Evolutionary conservation across 2,797 vertebrate genomes (phyloP).

Genomic region (Epinephelus coioides): DNA sequence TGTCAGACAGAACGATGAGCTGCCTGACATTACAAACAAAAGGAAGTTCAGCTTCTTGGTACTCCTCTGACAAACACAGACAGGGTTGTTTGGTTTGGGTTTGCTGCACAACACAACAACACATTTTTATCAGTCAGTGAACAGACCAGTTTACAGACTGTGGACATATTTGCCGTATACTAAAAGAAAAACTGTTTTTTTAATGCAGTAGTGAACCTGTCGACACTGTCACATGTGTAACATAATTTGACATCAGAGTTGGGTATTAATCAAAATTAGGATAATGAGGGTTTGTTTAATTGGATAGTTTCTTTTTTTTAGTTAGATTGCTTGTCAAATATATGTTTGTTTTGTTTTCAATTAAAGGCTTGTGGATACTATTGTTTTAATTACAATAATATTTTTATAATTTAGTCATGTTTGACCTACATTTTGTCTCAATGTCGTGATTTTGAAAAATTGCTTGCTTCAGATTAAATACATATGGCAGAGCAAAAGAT

Average conservation of each 20-base stretch:
- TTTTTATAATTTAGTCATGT: no score
- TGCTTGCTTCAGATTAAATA: no score
- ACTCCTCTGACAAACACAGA: conserved; percentile 2
- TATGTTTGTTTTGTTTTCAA: no score
- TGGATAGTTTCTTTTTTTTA: not conserved
- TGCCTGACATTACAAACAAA: not conserved
- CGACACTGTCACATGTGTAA: not conserved
- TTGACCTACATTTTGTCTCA: no score
- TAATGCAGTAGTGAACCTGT: not conserved
- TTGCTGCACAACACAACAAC: not conserved
- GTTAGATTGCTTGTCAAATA: no score
- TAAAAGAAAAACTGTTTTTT: not conserved
- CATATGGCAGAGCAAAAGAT: no score
- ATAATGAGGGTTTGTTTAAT: no score
- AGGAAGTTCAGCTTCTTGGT: not conserved
- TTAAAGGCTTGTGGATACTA: no score
- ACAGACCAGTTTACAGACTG: no score
- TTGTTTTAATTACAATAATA: no score
- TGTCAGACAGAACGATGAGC: not conserved
- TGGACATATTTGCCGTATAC: not conserved
- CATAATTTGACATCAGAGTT: not conserved
- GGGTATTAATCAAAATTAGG: no score
- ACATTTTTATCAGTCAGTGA: not conserved
- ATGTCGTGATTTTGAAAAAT: no score
- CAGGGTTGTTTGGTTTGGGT: not conserved